These are phyloP conservation scores for Momotus momota DNA, from an alignment of 2,797 vertebrate species.

Conservation along the genomic window DNA sequence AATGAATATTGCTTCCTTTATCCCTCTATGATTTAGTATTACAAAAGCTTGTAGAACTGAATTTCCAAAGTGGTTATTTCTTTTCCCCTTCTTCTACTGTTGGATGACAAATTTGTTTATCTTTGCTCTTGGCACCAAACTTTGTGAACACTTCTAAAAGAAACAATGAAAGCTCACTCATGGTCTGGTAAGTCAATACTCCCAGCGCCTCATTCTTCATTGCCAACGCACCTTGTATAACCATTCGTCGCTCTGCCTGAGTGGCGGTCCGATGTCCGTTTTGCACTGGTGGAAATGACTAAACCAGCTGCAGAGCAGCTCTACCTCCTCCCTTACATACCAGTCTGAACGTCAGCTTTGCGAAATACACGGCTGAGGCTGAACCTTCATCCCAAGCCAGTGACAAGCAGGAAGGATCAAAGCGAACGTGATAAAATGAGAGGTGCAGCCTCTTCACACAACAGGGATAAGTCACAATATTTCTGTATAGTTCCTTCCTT, in stretches of 20 bases:
- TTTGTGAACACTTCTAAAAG: slow-evolving; percentile 57
- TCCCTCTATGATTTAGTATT: not conserved
- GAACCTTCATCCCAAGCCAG: not conserved
- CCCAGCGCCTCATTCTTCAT: not conserved
- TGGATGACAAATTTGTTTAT: slow-evolving; percentile 40
- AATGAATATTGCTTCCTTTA: not conserved
- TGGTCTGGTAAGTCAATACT: slow-evolving; percentile 40
- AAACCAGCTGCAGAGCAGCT: not conserved
- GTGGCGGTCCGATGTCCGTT: not conserved
- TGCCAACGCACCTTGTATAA: slow-evolving; percentile 36
- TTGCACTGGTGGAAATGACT: not conserved
- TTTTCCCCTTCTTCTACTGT: not conserved
- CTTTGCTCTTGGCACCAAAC: slow-evolving; percentile 48
- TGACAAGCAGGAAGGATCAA: not conserved
- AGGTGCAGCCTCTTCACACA: not conserved
- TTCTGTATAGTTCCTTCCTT: not conserved
- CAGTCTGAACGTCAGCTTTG: not conserved
- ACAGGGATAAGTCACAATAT: not conserved
- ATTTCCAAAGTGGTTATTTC: not conserved
- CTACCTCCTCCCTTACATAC: not conserved
- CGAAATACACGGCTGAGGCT: not conserved
- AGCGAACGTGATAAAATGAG: not conserved
- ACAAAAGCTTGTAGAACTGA: not conserved
- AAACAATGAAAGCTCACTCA: slow-evolving; percentile 21
- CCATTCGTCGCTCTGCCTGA: not conserved